A percentile compares a stretch with the other conserved stretches of the same genome.
Conservation (phyloP, 2,797 vertebrate species). For the Calcarius lapponicus region DNA sequence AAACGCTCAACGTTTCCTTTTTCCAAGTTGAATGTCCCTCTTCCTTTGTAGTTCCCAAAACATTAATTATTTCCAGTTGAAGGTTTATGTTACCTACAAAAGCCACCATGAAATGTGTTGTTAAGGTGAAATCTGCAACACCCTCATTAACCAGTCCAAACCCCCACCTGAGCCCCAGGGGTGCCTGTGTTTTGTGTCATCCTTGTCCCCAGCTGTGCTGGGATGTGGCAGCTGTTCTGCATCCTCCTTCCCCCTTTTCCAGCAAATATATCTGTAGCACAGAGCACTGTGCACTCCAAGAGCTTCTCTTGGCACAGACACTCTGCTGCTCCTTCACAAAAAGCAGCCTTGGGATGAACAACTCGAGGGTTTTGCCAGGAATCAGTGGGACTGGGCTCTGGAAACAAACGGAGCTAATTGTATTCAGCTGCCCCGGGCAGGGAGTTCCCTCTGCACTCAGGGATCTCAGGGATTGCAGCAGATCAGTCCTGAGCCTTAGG, state of each 20-base stretch:
- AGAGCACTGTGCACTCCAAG: rapidly evolving
- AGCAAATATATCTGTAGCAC: background rate
- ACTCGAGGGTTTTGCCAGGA: background rate
- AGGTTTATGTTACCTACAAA: background rate
- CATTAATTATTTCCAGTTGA: background rate
- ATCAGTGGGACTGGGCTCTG: background rate
- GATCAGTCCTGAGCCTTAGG: background rate
- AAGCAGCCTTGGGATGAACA: background rate
- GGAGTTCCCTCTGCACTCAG: background rate
- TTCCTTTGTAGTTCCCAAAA: background rate
- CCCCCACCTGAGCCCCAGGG: background rate
- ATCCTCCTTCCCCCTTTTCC: background rate
- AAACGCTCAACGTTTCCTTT: background rate
- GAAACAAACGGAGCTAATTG: background rate
- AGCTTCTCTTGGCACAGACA: background rate
- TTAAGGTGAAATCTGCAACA: background rate
- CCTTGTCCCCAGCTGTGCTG: background rate
- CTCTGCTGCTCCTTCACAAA: background rate
- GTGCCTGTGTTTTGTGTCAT: background rate
- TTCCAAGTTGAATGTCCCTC: background rate
- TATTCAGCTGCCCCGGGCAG: background rate
- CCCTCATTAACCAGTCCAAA: background rate
- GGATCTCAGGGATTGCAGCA: background rate
- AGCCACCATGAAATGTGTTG: background rate
- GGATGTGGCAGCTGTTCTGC: background rate